Conservation (phyloP, 64 coral and sea anemone species). For the Montipora capricornis region DNA sequence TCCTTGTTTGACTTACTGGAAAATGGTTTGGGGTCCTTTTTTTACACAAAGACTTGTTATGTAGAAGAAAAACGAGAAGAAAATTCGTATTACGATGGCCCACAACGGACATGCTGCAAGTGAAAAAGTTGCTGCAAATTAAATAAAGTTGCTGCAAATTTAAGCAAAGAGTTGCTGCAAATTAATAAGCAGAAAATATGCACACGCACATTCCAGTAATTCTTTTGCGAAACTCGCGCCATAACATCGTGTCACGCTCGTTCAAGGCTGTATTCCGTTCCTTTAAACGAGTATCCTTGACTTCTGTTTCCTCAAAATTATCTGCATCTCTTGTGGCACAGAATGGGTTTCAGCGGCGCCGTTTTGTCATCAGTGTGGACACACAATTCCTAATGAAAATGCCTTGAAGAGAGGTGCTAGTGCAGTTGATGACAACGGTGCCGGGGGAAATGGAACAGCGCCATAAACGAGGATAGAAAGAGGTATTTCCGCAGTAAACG, state of each 20-base stretch:
- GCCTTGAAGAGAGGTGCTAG: not conserved
- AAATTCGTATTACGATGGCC: no score
- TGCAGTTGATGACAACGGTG: not conserved
- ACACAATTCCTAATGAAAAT: not conserved
- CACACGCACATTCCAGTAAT: slow-evolving; percentile 5
- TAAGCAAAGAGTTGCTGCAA: slow-evolving; percentile 22
- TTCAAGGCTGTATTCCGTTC: not conserved
- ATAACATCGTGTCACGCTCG: not conserved
- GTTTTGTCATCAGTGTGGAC: not conserved
- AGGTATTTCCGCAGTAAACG: slow-evolving; percentile 7
- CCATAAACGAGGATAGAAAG: slow-evolving; percentile 16
- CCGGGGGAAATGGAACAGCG: not conserved
- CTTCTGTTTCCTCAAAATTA: not conserved
- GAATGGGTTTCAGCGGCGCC: not conserved
- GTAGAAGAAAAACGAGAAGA: no score
- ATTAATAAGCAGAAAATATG: not conserved
- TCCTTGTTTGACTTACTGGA: no score
- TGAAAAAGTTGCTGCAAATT: slow-evolving; percentile 4
- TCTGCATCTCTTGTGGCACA: slow-evolving; percentile 28
- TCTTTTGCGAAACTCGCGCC: not conserved
- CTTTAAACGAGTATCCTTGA: not conserved
- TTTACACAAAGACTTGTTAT: no score
- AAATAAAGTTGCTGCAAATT: slow-evolving; percentile 27
- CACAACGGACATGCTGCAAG: no score
- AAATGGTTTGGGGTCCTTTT: no score